These are phyloP conservation scores for Antheraea pernyi DNA, from an alignment of 1,140 invertebrate species.

Conservation along the genomic window DNA sequence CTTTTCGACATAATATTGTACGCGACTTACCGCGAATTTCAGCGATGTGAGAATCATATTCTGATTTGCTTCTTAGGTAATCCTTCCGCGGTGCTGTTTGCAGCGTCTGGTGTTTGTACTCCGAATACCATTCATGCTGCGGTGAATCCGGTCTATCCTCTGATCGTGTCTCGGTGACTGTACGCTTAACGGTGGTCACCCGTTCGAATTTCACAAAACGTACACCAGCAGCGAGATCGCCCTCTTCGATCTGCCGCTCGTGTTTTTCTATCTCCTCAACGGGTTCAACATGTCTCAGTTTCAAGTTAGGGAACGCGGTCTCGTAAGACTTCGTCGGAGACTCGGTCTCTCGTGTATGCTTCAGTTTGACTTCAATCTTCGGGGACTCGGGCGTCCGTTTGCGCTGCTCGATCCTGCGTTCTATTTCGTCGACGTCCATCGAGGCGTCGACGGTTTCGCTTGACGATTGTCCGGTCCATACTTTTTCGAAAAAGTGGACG, in stretches of 20 bases:
- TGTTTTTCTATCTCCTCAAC: slow-evolving; percentile 74
- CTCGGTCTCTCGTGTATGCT: slow-evolving; percentile 75
- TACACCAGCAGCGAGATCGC: slow-evolving; percentile 80
- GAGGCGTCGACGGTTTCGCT: slow-evolving; percentile 66
- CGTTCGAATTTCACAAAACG: slow-evolving; percentile 85
- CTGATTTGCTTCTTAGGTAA: slow-evolving; percentile 85
- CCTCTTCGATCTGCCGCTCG: slow-evolving; percentile 82
- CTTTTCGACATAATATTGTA: background rate
- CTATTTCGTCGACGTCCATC: slow-evolving; percentile 81
- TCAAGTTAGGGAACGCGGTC: slow-evolving; percentile 54
- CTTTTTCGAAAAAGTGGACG: slow-evolving; percentile 88
- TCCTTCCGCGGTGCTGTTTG: slow-evolving; percentile 81
- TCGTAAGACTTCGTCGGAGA: slow-evolving; percentile 67
- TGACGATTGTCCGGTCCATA: slow-evolving; percentile 81
- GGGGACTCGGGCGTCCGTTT: slow-evolving; percentile 75
- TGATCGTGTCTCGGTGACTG: slow-evolving; percentile 42
- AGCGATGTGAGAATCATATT: slow-evolving; percentile 93
- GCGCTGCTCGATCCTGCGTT: slow-evolving; percentile 80
- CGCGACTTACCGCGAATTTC: slow-evolving; percentile 88
- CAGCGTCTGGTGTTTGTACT: slow-evolving; percentile 69
- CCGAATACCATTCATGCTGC: slow-evolving; percentile 69
- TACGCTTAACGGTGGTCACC: slow-evolving; percentile 80
- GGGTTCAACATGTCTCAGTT: slow-evolving; percentile 62
- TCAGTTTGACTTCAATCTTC: slow-evolving; percentile 80
- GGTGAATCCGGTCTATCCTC: slow-evolving; percentile 81